Evolutionary conservation across 2,797 vertebrate species (phyloP), one percentile per base, ranked within the genome.

Genomic region (Phylloscopus collybita): DNA sequence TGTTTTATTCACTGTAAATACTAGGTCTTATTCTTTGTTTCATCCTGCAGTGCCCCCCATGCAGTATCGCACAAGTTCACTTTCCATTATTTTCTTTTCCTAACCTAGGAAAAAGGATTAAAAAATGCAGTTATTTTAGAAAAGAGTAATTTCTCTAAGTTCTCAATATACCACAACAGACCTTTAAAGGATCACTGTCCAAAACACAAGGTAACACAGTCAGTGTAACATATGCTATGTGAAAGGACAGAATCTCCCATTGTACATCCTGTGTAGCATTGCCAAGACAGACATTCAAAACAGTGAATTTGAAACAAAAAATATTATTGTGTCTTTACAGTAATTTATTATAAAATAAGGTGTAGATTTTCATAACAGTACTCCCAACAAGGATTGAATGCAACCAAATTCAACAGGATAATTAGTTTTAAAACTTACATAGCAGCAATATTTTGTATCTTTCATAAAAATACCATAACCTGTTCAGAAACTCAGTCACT

Each of bases 1-100:
- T 81, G 26, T 40, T 79, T 88, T 91, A 61, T 56, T 50, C 16
- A 67, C 65, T 94, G 86, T 70, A 97, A 95, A 96, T 56, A 67
- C 60, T 79, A 80, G 87, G 51, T 81, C 34, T 44, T 75, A 54
- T 70, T 78, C 84, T 88, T 96, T 93, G 50, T 88, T 84, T 38
- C 34, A 74, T 53, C 17, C 51, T 14, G 49, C 75, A 80, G 20
- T 50, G 45, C 42, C 36, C 78, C 25, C 16, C 81, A 88, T 7
- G 51, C 65, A 92, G 50, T 49, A 71, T 75, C 88, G 30, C 27
- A 36, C 25, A 50, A 78, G 53, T 49, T 44, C 78, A 34, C 3
- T 38, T 92, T 56, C 16, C 5, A 32, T 80, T 70, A 11, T 79
- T 54, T 88, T 56, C 56, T 69, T 61, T 22, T 78, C 26, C 49